Evolutionary conservation across 1,140 invertebrate genomes (phyloP).

Genomic region (Ectropis grisescens): DNA sequence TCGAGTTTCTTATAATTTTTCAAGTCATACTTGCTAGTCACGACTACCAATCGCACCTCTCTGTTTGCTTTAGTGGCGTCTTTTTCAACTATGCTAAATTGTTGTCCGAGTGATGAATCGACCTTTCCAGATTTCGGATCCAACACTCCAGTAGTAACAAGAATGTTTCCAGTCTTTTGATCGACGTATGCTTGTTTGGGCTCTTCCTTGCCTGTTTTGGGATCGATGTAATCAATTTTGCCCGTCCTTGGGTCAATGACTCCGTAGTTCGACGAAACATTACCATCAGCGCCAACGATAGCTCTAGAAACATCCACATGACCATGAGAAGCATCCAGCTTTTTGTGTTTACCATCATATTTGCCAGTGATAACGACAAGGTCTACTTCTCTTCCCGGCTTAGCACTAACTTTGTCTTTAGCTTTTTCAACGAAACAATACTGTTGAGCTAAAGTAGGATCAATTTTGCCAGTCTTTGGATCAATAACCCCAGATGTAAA

Average conservation of each 20-base stretch:
- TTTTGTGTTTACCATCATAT: constrained; percentile 73
- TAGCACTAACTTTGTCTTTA: constrained; percentile 44
- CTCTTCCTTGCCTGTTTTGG: constrained; percentile 71
- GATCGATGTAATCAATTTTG: constrained; percentile 70
- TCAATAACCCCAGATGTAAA: constrained; percentile 68
- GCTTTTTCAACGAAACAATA: constrained; percentile 66
- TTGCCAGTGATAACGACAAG: constrained; percentile 72
- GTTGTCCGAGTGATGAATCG: constrained; percentile 67
- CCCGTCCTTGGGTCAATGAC: constrained; percentile 67
- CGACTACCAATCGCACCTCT: constrained; percentile 69
- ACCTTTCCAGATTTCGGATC: constrained; percentile 72
- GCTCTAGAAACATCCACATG: constrained; percentile 72
- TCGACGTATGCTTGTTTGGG: constrained; percentile 70
- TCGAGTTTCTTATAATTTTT: constrained; percentile 71
- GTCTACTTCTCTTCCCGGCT: constrained; percentile 61
- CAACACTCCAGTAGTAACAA: constrained; percentile 65
- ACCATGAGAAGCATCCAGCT: constrained; percentile 70
- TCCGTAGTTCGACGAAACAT: constrained; percentile 71
- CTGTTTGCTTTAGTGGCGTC: constrained; percentile 71
- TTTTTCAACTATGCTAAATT: constrained; percentile 69
- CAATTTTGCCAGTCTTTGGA: constrained; percentile 70
- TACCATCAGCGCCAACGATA: constrained; percentile 65
- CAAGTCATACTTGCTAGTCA: constrained; percentile 72
- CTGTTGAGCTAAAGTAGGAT: constrained; percentile 67
- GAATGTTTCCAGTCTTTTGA: constrained; percentile 71